Base-by-base conservation (phyloP, 2,888 invertebrate species). In the Tetragnatha montana region DNA sequence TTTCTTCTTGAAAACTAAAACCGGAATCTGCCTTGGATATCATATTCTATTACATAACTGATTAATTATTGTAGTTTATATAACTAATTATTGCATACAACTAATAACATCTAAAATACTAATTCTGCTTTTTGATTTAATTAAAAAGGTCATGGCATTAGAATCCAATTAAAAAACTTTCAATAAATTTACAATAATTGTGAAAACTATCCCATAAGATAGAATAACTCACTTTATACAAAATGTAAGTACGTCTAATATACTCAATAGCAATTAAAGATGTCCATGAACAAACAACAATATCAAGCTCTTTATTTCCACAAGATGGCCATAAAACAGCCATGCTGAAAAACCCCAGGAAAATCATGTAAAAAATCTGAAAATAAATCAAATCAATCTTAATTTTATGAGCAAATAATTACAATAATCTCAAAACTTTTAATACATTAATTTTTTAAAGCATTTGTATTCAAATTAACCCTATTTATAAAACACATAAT, bases 321-420 rank as follows among this genome's bases (percentile, higher is more conserved):
- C 94, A 94, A 21, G 93, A 93, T 3, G 94, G 94, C 92, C 93
- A 92, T 84, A 93, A 84, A 19, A 93, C 91, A 21, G 93, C 93
- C 76, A 91, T 87, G 21, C 91, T 91, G 71, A 92, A 92, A 84
- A 92, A 81, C 14, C 80, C 86, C 75, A 92, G 86, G 71, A 87
- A 92, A 49, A 91, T 79, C 81, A 92, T 91, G 87, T 92, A 91
- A 84, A 91, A 91, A 80, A 90, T 88, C 91, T 92, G 84, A 71
- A 92, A 84, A 19, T 21, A 51, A 85, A 80, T 12, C 60, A 73
- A 79, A 21, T 17, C n/a, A 22, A 60, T 69, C 14, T 51, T 12
- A 50, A 68, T 35, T 17, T 49, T 3, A 68, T 22, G 21, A n/a
- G 35, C 35, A 69, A 22, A 69, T 12, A 35, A 35, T 35, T 35